Percentiles rank a stretch among this genome's conserved stretches.
These are phyloP conservation scores for Moxostoma hubbsi DNA, from an alignment of 2,797 vertebrate species.

Conservation along the genomic window DNA sequence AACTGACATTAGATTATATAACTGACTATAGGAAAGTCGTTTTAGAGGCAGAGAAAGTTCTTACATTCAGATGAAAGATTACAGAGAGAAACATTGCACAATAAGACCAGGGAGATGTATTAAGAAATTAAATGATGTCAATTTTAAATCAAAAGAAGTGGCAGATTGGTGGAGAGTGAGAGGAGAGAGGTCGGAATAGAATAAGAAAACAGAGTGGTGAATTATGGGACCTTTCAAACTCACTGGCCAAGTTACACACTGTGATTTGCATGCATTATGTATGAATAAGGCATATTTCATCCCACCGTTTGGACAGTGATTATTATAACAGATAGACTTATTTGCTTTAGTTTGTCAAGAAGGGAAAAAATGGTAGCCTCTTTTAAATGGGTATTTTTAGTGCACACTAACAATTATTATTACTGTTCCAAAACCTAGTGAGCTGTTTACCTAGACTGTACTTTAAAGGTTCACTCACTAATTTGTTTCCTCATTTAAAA, in stretches of 20 bases:
- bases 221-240: constrained; percentile 56
- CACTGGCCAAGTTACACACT: constrained; percentile 58
- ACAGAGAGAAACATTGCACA: no score
- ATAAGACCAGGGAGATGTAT: no score
- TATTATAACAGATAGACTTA: constrained; percentile 55
- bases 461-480: background rate
- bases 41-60: no score
- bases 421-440: constrained; percentile 4
- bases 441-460: background rate
- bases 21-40: no score
- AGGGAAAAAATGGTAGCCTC: constrained; percentile 23
- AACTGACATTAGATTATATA: no score
- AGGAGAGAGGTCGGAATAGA: constrained; percentile 45
- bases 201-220: constrained; percentile 53
- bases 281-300: constrained; percentile 57
- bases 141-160: constrained; percentile 22
- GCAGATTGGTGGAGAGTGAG: constrained; percentile 25
- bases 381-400: constrained; percentile 34
- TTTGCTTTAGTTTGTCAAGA: constrained; percentile 7
- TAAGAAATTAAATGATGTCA: no score
- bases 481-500: no score
- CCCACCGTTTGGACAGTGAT: constrained; percentile 56
- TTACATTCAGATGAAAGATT: no score
- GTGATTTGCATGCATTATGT: constrained; percentile 53
- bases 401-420: background rate